These are phyloP conservation scores for Diaprepes abbreviatus DNA, from an alignment of 2,888 invertebrate species.

Conservation along the genomic window DNA sequence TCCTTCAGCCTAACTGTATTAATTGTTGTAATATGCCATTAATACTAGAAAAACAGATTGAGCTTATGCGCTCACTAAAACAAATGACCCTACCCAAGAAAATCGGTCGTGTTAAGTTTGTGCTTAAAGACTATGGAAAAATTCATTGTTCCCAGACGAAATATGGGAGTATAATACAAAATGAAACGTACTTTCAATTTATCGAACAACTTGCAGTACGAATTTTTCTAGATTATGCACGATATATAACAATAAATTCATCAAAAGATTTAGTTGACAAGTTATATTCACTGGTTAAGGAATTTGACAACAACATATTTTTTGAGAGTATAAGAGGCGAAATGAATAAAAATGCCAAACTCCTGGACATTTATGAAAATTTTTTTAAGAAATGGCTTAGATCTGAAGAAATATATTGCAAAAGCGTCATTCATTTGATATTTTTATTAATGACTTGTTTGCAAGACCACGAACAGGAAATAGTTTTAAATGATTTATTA, in stretches of 20 bases:
- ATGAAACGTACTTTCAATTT: constrained; percentile 66
- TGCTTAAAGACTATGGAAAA: constrained; percentile 9
- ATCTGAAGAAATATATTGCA: constrained; percentile 69
- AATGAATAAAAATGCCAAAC: constrained; percentile 53
- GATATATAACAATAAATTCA: constrained; percentile 68
- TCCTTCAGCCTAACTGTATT: constrained; percentile 56
- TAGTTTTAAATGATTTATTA: constrained; percentile 71
- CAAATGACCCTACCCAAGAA: constrained; percentile 65
- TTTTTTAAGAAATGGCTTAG: constrained; percentile 69
- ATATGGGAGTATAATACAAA: constrained; percentile 50
- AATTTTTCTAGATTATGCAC: constrained; percentile 71
- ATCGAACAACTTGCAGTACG: constrained; percentile 68
- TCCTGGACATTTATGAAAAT: constrained; percentile 58
- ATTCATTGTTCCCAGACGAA: not conserved
- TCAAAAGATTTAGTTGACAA: constrained; percentile 69
- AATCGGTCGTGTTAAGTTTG: constrained; percentile 72
- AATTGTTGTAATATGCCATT: constrained; percentile 51
- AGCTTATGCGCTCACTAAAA: constrained; percentile 69
- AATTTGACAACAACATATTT: constrained; percentile 72
- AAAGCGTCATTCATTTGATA: constrained; percentile 73
- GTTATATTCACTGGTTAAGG: constrained; percentile 70
- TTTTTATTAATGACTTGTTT: constrained; percentile 74
- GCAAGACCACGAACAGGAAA: constrained; percentile 70
- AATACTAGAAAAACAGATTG: constrained; percentile 65
- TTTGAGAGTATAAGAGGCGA: constrained; percentile 67